A percentile compares a stretch with the other conserved stretches of the same genome.
phyloP scores from a whole-genome alignment of 2,797 vertebrate genomes.

The Nothura maculosa region DNA sequence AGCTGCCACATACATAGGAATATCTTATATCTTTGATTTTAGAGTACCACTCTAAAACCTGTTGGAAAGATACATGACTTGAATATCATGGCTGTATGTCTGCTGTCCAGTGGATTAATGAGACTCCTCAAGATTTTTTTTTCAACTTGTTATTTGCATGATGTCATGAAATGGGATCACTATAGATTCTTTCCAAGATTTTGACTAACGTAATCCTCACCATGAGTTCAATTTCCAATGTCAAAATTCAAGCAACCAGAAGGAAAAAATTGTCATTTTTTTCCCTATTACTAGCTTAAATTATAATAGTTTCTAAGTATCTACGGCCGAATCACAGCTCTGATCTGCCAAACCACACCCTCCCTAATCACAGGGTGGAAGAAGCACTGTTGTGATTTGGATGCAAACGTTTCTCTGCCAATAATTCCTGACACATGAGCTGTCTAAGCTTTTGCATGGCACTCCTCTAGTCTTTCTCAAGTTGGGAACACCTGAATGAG shows the following conservation, averaged over 20 bases:
- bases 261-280: constrained; percentile 49
- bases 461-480: not conserved
- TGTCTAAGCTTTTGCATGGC: constrained; percentile 34
- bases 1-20: constrained; percentile 3
- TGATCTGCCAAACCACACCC: constrained; percentile 73
- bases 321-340: constrained; percentile 27
- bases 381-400: constrained; percentile 54
- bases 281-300: constrained; percentile 58
- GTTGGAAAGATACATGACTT: not conserved
- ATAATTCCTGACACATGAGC: constrained; percentile 57
- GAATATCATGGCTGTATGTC: not conserved
- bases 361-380: constrained; percentile 78
- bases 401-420: constrained; percentile 61
- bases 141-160: not conserved
- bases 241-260: constrained; percentile 57
- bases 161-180: not conserved
- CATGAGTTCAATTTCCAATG: constrained; percentile 42
- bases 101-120: not conserved
- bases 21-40: not conserved
- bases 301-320: constrained; percentile 49
- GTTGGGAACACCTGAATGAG: constrained; percentile 31
- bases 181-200: constrained; percentile 14
- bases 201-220: constrained; percentile 30
- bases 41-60: constrained; percentile 3
- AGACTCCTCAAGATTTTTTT: not conserved